Conservation (phyloP, 2,888 invertebrate genomes). For the Hartigia nigra region DNA sequence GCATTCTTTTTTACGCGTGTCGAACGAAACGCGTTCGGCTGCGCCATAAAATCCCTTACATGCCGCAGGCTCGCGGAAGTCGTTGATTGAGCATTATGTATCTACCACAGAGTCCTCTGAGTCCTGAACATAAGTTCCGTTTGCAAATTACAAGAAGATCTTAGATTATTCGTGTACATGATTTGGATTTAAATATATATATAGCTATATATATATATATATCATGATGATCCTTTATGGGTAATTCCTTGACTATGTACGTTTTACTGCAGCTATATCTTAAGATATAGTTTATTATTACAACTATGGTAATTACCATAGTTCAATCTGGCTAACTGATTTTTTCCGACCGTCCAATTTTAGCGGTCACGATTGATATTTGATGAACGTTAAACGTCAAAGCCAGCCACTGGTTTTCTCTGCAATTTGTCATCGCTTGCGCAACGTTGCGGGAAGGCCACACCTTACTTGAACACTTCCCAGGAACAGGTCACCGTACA, state of each 20-base stretch:
- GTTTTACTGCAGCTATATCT: no score
- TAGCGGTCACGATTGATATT: neutral
- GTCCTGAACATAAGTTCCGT: neutral
- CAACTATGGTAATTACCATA: no score
- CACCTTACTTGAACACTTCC: slow-evolving; percentile 14
- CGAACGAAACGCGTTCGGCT: slow-evolving; percentile 34
- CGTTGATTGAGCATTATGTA: slow-evolving; percentile 29
- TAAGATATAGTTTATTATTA: no score
- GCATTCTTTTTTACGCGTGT: slow-evolving; percentile 43
- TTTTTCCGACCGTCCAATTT: no score
- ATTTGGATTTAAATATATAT: neutral
- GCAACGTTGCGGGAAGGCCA: slow-evolving; percentile 12
- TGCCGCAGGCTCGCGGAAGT: slow-evolving; percentile 33
- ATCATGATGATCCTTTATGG: no score
- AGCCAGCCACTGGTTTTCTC: slow-evolving; percentile 20
- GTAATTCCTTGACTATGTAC: no score
- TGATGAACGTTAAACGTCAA: neutral
- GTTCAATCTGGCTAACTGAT: no score
- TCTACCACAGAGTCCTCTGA: neutral
- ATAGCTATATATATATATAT: no score
- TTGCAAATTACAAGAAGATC: neutral
- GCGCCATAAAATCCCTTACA: slow-evolving; percentile 32
- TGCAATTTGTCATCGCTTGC: slow-evolving; percentile 19
- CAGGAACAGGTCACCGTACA: neutral
- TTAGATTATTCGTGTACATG: no score